Percentiles rank a stretch among this genome's conserved stretches.
Conservation (phyloP, 2,797 vertebrate species). For the Hemitrygon akajei region DNA sequence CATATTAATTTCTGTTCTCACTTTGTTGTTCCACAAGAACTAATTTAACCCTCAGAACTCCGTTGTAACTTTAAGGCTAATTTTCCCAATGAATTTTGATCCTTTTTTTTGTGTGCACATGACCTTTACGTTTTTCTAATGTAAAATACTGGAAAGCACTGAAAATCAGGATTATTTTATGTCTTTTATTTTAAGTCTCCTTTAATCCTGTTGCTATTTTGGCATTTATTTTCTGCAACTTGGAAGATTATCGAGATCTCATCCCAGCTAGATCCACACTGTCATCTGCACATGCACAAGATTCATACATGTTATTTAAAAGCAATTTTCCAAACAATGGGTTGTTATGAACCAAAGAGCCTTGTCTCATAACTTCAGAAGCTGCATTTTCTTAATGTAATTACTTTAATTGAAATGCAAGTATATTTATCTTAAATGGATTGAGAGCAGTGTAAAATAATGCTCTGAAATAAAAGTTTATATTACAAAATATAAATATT, state of each 20-base stretch:
- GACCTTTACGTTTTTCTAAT: background rate
- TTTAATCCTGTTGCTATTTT: background rate
- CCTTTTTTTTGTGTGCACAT: background rate
- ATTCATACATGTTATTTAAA: too few species aligned
- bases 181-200: background rate
- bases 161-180: background rate
- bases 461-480: background rate
- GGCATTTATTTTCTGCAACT: background rate
- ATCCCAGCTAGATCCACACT: background rate
- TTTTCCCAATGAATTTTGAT: background rate
- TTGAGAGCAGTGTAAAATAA: background rate
- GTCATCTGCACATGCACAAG: too few species aligned
- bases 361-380: background rate
- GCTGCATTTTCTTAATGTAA: background rate
- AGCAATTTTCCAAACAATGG: background rate
- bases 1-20: background rate
- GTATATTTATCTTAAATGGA: background rate
- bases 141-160: background rate
- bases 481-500: background rate
- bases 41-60: background rate
- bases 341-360: background rate
- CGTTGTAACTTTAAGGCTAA: background rate
- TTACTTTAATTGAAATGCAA: background rate
- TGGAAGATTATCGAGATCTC: background rate
- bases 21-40: background rate